These are phyloP conservation scores for Sphenopsis melanotis DNA, from an alignment of 2,797 vertebrate species.

Conservation along the genomic window DNA sequence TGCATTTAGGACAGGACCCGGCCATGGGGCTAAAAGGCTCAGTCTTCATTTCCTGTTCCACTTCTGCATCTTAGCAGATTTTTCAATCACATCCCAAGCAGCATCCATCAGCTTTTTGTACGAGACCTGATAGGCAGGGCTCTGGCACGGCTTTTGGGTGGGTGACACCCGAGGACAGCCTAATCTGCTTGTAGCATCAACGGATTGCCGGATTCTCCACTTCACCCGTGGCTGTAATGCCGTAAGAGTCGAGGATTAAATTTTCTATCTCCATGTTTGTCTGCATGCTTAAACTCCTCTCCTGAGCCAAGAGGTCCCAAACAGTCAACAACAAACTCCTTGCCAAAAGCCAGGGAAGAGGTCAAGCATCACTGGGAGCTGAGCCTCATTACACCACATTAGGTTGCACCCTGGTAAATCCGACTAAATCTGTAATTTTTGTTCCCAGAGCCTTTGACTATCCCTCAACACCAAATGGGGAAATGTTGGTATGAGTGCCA, in stretches of 20 bases:
- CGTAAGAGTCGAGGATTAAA: background rate
- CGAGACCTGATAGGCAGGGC: background rate
- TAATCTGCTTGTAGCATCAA: slow-evolving; percentile 36
- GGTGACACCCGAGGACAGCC: background rate
- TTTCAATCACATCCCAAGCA: background rate
- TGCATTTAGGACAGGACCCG: background rate
- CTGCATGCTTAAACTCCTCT: background rate
- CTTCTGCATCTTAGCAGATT: slow-evolving; percentile 17
- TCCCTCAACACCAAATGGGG: background rate
- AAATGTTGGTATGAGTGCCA: background rate
- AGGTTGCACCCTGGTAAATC: background rate
- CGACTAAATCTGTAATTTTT: background rate
- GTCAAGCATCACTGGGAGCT: background rate
- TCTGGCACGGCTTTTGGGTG: background rate
- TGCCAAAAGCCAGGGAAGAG: background rate
- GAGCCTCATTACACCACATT: background rate
- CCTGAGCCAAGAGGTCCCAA: background rate
- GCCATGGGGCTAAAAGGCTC: background rate
- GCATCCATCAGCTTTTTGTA: background rate
- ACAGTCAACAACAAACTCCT: background rate
- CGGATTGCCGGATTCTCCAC: background rate
- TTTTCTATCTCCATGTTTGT: background rate
- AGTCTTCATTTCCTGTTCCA: slow-evolving; percentile 24
- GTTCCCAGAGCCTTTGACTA: background rate
- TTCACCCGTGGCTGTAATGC: background rate